These are phyloP conservation scores for Drosophila rhopaloa DNA, from an alignment of 1,140 invertebrate species.

Conservation along the genomic window DNA sequence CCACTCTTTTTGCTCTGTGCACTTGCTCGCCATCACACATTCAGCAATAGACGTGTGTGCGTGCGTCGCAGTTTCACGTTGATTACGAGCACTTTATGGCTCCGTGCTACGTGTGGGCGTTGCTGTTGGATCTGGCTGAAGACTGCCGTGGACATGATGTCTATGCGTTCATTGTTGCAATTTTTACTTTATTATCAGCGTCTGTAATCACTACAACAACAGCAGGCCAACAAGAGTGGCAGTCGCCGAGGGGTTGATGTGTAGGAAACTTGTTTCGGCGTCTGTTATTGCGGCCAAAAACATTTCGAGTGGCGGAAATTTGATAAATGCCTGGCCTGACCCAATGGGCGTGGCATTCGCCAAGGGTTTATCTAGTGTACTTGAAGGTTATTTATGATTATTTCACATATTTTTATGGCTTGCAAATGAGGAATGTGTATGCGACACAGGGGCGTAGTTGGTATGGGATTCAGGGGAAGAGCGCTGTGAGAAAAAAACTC, in stretches of 20 bases:
- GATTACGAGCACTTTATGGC: conserved; percentile 80
- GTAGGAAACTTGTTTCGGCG: conserved; percentile 38
- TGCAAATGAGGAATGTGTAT: conserved; percentile 47
- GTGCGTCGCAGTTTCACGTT: conserved; percentile 73
- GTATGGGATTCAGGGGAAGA: not conserved
- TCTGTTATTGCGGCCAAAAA: conserved; percentile 48
- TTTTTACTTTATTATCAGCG: conserved; percentile 69
- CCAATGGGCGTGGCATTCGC: conserved; percentile 61
- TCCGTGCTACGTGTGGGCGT: conserved; percentile 74
- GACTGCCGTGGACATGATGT: conserved; percentile 52
- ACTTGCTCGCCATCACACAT: conserved; percentile 8
- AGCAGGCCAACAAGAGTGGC: not conserved
- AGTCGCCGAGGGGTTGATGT: conserved; percentile 3
- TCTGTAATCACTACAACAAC: conserved; percentile 44
- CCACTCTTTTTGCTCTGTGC: conserved; percentile 13
- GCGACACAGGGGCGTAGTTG: conserved; percentile 6
- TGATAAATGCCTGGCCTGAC: conserved; percentile 63
- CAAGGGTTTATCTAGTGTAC: conserved; percentile 60
- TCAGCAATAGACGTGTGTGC: conserved; percentile 32
- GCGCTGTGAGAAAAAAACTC: not conserved
- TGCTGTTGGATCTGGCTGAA: conserved; percentile 20
- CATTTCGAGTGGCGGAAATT: conserved; percentile 31
- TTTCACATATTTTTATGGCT: conserved; percentile 44
- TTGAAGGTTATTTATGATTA: conserved; percentile 70
- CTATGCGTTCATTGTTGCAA: conserved; percentile 70